phyloP scores from a whole-genome alignment of 2,797 vertebrate species.

The Microctenopoma lineatum region DNA sequence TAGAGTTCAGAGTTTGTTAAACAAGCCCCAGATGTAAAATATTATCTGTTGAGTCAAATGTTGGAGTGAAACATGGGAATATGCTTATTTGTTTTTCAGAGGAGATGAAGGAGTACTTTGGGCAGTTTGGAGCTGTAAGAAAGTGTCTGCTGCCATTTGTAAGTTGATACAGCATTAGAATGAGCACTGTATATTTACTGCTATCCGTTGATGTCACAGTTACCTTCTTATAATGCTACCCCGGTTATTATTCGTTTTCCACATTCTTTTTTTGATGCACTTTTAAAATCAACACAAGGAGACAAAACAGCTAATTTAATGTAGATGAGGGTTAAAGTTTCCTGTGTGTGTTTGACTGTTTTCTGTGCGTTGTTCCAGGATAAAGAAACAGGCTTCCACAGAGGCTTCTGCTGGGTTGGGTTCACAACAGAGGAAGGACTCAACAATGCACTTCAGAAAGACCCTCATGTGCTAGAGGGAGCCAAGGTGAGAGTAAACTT shows the following conservation, averaged over 20 bases:
- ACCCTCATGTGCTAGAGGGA: slow-evolving; percentile 89
- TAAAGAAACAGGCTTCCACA: slow-evolving; percentile 91
- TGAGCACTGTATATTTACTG: background rate
- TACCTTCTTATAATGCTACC: background rate
- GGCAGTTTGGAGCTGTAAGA: slow-evolving; percentile 88
- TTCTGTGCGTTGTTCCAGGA: slow-evolving; percentile 77
- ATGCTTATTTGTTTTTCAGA: slow-evolving; percentile 73
- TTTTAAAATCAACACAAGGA: too few species aligned
- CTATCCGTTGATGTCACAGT: background rate
- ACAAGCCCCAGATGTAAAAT: background rate
- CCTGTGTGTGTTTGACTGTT: background rate
- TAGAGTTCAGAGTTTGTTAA: too few species aligned
- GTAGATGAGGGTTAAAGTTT: too few species aligned
- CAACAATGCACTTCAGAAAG: slow-evolving; percentile 87
- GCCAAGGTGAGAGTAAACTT: slow-evolving; percentile 80
- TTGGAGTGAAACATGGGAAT: background rate
- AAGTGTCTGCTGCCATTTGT: slow-evolving; percentile 89
- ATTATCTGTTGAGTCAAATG: background rate
- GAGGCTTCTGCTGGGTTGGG: slow-evolving; percentile 87
- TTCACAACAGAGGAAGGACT: slow-evolving; percentile 84
- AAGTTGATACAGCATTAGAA: slow-evolving; percentile 75
- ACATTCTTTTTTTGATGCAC: background rate
- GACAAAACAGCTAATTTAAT: too few species aligned
- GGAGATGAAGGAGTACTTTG: slow-evolving; percentile 90
- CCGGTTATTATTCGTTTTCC: background rate